These are phyloP conservation scores for Ceratoteleas bidentatus DNA, from an alignment of 1,140 invertebrate species.

Conservation along the genomic window DNA sequence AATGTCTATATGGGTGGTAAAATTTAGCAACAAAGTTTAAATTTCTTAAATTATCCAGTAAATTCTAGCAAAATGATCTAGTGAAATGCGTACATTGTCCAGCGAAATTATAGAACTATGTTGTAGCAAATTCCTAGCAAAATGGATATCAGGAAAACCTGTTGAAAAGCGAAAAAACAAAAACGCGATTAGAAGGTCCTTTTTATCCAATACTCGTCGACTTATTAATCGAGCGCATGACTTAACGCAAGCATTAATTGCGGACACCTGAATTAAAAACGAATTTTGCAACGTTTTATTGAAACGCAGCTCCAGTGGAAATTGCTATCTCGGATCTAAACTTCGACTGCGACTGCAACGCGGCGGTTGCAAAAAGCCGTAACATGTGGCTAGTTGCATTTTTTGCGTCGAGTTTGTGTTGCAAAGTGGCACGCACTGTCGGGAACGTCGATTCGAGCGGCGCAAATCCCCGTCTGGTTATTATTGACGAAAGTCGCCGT, in stretches of 20 bases:
- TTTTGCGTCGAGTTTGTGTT: conserved; percentile 45
- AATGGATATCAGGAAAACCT: too few species aligned
- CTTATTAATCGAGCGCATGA: background rate
- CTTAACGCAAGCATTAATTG: background rate
- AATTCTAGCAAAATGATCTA: too few species aligned
- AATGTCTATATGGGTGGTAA: too few species aligned
- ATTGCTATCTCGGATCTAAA: conserved; percentile 22
- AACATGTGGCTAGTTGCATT: conserved; percentile 41
- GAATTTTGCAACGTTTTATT: conserved; percentile 26
- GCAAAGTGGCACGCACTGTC: conserved; percentile 45
- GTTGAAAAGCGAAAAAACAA: too few species aligned
- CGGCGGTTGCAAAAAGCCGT: conserved; percentile 25
- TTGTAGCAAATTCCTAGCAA: too few species aligned
- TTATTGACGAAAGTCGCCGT: conserved; percentile 38
- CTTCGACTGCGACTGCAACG: conserved; percentile 14
- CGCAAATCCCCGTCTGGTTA: conserved; percentile 29
- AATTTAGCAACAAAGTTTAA: too few species aligned
- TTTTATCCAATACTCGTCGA: too few species aligned
- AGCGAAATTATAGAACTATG: too few species aligned
- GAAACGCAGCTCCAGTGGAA: conserved; percentile 15
- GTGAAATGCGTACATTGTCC: too few species aligned
- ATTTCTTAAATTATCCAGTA: too few species aligned
- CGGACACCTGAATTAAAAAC: background rate
- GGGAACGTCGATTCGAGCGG: conserved; percentile 19
- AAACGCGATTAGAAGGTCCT: too few species aligned